Evolutionary conservation across 35 echinoderm and acorn worm species (phyloP), one percentile per base, ranked within the genome.

Genomic region (Lytechinus pictus): DNA sequence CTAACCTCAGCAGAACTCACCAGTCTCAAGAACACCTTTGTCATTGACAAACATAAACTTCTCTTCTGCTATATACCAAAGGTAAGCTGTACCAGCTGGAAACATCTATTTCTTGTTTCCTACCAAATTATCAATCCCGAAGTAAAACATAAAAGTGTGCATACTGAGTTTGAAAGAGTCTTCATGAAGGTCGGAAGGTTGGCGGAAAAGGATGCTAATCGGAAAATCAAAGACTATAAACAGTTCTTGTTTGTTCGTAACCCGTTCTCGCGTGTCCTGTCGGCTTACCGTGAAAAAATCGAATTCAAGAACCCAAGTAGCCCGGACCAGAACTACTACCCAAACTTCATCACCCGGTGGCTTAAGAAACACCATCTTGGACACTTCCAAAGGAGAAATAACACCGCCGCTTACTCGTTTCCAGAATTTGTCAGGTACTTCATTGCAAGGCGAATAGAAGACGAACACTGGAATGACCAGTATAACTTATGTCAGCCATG

Each of bases 381-480:
- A 44, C 52, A 57, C n/a, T 10, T 57, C 9, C 5, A 14, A 3
- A 13, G 57, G 13, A 33, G 92, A 54, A 93, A 57, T 27, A 54
- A 27, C 19, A 93, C 52, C 9, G 5, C 92, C 6, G 14, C 53
- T 1, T 93, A 93, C 54, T 53, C 52, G 4, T 93, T 93, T 27
- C 52, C 4, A 6, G 92, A 93, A 27, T 93, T 93, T 27, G 54
- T 93, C 52, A 53, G 92, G 8, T 93, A 93, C 53, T 27, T 57
- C 27, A 93, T 93, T 9, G 52, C 92, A n/a, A 54, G 92, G 27
- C 9, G 92, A 27, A 54, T 93, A 12, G 92, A 93, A 27, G 53
- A 93, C 27, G 92, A 93, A 44, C 92, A 93, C 54, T 93, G 92
- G 92, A 93, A 93, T 54, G 92, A 93, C 55, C 92, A 93, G 54